A percentile compares a stretch with the other conserved stretches of the same genome.
These are phyloP conservation scores for Cryptotermes secundus DNA, from an alignment of 1,140 invertebrate genomes.

Conservation along the genomic window DNA sequence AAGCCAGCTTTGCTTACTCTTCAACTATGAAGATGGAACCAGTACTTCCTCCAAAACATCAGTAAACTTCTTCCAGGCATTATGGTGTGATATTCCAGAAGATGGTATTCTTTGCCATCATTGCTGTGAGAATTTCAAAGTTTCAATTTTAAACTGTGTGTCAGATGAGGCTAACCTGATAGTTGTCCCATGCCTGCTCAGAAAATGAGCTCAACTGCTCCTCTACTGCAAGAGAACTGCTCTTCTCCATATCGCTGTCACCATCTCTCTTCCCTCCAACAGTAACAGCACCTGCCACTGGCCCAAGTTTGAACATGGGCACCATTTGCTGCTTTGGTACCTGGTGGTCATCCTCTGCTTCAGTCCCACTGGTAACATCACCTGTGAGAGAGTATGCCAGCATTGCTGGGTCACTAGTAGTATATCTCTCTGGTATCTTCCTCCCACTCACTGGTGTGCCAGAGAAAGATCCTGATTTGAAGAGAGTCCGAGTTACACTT, in stretches of 20 bases:
- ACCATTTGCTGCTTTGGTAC: conserved; percentile 38
- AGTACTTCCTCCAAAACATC: too few species aligned
- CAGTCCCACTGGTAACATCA: conserved; percentile 46
- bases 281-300: conserved; percentile 46
- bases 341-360: conserved; percentile 46
- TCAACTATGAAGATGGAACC: too few species aligned
- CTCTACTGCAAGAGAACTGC: conserved; percentile 43
- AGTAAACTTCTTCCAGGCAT: too few species aligned
- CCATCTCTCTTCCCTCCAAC: not conserved
- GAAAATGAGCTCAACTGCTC: conserved; percentile 77
- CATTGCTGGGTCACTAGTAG: conserved; percentile 22
- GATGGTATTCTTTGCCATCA: too few species aligned
- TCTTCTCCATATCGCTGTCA: conserved; percentile 21
- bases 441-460: not conserved
- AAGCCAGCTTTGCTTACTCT: too few species aligned
- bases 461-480: conserved; percentile 26
- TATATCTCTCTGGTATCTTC: not conserved
- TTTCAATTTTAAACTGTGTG: too few species aligned
- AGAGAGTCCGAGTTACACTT: not conserved
- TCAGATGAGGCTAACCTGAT: conserved; percentile 47
- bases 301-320: conserved; percentile 60
- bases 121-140: too few species aligned
- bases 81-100: too few species aligned
- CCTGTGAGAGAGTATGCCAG: not conserved
- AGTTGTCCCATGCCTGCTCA: conserved; percentile 71